Evolutionary conservation across 2,888 invertebrate genomes (phyloP), one percentile per base, ranked within the genome.

Genomic region (Zaprionus bogoriensis): DNA sequence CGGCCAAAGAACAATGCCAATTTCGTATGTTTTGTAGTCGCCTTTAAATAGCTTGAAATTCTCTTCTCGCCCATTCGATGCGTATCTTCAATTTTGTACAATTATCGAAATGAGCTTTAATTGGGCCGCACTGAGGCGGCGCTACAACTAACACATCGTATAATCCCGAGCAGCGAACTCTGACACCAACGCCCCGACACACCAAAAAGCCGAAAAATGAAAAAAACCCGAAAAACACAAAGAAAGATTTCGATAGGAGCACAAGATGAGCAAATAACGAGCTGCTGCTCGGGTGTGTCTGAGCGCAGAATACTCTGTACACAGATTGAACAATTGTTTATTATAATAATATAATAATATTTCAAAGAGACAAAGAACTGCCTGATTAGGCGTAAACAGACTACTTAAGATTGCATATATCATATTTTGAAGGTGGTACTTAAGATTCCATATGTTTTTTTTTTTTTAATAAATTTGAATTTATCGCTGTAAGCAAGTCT

Each of bases 61-160:
- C 25, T 25, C 12, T 9, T 53, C 28, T 20, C 27, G 23, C 12
- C 27, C 32, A 41, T 9, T 50, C 30, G 10, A 20, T n/a, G 69
- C 48, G 60, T 58, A 57, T 65, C 65, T 32, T 23, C 10, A 41
- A 9, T 23, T 27, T 55, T 44, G n/a, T 22, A 47, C 63, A 74
- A 66, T 77, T 73, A 63, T 60, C 66, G 70, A 66, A 74, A 86
- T 71, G 59, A 70, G 76, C 66, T 48, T 58, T 64, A 85, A 80
- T 81, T 77, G 65, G 52, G 48, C 58, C 61, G 46, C 32, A 48
- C 67, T n/a, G n/a, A 57, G 70, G 22, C 52, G 60, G 65, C 63
- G 80, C 39, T 14, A 66, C 52, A 67, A 58, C 55, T 38, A 45
- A 64, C 83, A 76, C 83, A 60, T 76, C 58, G 36, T 48, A 52